These are phyloP conservation scores for Maconellicoccus hirsutus DNA, from an alignment of 1,140 invertebrate genomes.

Conservation along the genomic window DNA sequence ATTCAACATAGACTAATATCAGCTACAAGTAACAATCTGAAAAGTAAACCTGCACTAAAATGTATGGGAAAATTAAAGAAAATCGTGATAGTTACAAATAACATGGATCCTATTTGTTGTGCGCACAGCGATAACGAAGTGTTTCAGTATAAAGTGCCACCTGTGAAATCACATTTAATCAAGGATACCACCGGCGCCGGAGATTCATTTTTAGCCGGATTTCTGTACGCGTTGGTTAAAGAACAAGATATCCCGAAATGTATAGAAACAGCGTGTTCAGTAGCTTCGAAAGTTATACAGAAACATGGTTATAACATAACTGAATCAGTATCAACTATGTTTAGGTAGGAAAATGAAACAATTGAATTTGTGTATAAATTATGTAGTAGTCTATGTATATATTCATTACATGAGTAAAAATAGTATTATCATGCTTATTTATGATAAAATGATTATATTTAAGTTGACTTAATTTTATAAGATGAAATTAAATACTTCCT, in stretches of 20 bases:
- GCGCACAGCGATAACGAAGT: not conserved
- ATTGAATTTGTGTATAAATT: too few species aligned
- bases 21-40: not conserved
- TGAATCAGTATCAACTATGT: too few species aligned
- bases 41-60: not conserved
- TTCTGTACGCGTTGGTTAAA: not conserved
- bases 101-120: not conserved
- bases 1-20: not conserved
- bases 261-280: not conserved
- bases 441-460: too few species aligned
- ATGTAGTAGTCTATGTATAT: too few species aligned
- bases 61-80: not conserved
- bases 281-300: not conserved
- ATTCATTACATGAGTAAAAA: too few species aligned
- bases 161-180: not conserved
- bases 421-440: too few species aligned
- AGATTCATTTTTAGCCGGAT: slow-evolving; percentile 16
- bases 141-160: not conserved
- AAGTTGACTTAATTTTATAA: too few species aligned
- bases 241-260: not conserved
- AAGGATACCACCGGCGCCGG: not conserved
- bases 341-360: too few species aligned
- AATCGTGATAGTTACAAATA: not conserved
- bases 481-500: too few species aligned
- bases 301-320: not conserved